Conservation (phyloP, 2,113 vertebrate species). For the Ardeotis arabs region DNA sequence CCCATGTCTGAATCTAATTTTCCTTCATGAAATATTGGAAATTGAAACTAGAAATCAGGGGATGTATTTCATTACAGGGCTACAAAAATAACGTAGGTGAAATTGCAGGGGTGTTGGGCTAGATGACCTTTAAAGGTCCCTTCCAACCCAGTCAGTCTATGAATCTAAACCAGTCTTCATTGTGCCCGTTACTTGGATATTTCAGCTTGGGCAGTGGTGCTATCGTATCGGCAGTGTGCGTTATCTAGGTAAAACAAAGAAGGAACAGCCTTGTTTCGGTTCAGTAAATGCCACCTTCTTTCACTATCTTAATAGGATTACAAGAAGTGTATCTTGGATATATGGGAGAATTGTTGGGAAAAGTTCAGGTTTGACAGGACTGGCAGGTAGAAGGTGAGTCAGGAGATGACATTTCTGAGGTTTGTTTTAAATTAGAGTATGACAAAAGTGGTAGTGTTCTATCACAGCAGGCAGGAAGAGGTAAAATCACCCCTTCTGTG, state of each 20-base stretch:
- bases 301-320: background rate
- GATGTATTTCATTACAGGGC: background rate
- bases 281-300: background rate
- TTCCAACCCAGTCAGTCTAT: too few species aligned
- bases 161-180: background rate
- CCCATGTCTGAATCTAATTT: background rate
- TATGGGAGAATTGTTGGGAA: background rate
- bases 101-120: background rate
- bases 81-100: background rate
- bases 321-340: background rate
- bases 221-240: accelerated
- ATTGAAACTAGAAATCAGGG: background rate
- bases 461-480: conserved; percentile 21
- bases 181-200: background rate
- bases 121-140: too few species aligned
- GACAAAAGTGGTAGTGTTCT: background rate
- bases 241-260: background rate
- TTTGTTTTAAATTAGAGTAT: conserved; percentile 6
- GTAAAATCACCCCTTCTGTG: background rate
- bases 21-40: background rate
- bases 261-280: background rate
- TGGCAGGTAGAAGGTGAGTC: background rate
- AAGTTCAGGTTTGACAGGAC: background rate
- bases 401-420: conserved; percentile 19
- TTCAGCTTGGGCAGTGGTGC: background rate